phyloP scores from a whole-genome alignment of 2,113 vertebrate species.

The Echinops telfairi region DNA sequence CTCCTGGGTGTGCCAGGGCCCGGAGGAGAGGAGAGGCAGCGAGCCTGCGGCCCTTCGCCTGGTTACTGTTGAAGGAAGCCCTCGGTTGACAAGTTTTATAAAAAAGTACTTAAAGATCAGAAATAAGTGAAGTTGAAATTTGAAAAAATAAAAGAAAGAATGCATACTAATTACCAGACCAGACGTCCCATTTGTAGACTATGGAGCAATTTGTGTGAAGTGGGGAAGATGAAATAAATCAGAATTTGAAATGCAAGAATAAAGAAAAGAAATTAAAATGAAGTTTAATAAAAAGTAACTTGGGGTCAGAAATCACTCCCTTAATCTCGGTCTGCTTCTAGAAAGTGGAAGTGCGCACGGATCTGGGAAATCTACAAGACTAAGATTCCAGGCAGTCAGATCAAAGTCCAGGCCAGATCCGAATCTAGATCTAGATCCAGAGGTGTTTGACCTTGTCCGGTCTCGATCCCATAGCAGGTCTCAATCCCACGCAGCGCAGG shows the following conservation, averaged over 20 bases:
- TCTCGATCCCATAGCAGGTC: too few relatives aligned
- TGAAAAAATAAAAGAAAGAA: conserved; percentile 94
- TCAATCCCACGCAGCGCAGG: too few relatives aligned
- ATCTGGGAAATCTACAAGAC: too few relatives aligned
- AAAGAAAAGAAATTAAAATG: conserved; percentile 99
- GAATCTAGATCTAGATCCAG: too few relatives aligned
- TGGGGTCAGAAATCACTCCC: conserved; percentile 98
- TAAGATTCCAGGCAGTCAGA: too few relatives aligned
- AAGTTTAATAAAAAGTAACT: conserved; percentile 99
- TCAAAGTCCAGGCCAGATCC: too few relatives aligned
- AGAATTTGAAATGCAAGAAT: conserved; percentile 99
- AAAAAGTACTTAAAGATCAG: conserved; percentile 99
- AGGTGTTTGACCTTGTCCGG: too few relatives aligned
- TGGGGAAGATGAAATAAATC: conserved; percentile 99
- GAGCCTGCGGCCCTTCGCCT: too few relatives aligned
- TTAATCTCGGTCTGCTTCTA: conserved; percentile 82
- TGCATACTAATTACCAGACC: conserved; percentile 99
- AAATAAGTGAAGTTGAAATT: conserved; percentile 99
- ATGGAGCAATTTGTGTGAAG: conserved; percentile 97
- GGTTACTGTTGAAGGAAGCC: conserved; percentile 99
- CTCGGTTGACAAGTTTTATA: conserved; percentile 98
- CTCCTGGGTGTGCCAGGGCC: too few relatives aligned
- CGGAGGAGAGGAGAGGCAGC: too few relatives aligned
- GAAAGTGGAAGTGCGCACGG: too few relatives aligned
- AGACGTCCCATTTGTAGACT: conserved; percentile 98